These are phyloP conservation scores for Tachycineta bicolor DNA, from an alignment of 2,113 vertebrate genomes.

Conservation along the genomic window DNA sequence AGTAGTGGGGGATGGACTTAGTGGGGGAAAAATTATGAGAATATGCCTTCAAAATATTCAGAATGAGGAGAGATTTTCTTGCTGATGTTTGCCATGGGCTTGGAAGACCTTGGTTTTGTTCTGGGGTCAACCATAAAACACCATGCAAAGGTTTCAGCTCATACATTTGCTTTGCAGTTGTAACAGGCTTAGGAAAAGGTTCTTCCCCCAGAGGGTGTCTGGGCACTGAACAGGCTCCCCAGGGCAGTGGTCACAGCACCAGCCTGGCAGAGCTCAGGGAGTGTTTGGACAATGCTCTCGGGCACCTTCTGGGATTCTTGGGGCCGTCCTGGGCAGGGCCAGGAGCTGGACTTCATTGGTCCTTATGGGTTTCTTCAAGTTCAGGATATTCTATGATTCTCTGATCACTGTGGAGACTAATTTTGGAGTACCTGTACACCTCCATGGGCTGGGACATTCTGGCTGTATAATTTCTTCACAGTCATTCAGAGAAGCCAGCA, in stretches of 20 bases:
- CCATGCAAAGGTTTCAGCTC: background rate
- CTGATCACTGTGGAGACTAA: background rate
- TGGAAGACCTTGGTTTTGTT: background rate
- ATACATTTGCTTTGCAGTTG: background rate
- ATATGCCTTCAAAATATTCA: background rate
- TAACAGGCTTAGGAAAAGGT: background rate
- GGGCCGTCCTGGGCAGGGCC: background rate
- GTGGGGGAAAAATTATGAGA: fast-evolving
- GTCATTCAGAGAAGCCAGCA: background rate
- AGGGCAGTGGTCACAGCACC: background rate
- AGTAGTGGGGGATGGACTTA: background rate
- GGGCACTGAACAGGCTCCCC: background rate
- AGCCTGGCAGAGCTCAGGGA: background rate
- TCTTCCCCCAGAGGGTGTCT: background rate
- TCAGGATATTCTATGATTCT: background rate
- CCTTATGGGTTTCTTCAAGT: background rate
- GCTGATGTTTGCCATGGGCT: background rate
- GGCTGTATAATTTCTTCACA: background rate
- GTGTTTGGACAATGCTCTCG: background rate
- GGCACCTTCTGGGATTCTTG: background rate
- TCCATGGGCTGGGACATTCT: background rate
- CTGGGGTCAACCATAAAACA: background rate
- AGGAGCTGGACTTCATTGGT: background rate
- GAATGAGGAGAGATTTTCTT: background rate
- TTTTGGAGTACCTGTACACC: background rate